Percentiles rank a stretch among this genome's conserved stretches.
Conservation (phyloP, 2,113 vertebrate species). For the Coptodon bakossiorum region DNA sequence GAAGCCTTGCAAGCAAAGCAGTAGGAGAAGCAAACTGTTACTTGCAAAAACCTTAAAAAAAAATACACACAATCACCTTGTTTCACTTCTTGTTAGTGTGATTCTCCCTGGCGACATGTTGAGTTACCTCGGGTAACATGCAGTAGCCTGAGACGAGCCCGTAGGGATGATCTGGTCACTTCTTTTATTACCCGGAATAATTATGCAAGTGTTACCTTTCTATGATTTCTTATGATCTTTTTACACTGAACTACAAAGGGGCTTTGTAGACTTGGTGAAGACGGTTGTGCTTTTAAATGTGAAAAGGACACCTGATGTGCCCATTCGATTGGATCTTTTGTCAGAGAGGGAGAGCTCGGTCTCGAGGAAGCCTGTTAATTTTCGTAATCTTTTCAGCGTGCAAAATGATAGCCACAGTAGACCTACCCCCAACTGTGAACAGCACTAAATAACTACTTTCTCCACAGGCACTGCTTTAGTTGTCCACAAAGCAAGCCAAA, state of each 20-base stretch:
- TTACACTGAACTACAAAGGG: conserved; percentile 64
- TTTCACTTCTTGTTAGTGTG: conserved; percentile 10
- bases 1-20: conserved; percentile 64
- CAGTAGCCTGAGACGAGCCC: conserved; percentile 28
- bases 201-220: conserved; percentile 70
- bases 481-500: conserved; percentile 46
- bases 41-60: conserved; percentile 42
- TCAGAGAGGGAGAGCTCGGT: conserved; percentile 7
- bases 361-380: conserved; percentile 27
- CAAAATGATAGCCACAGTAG: conserved; percentile 45
- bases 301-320: conserved; percentile 60
- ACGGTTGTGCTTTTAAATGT: conserved; percentile 58
- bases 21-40: conserved; percentile 46
- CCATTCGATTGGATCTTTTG: conserved; percentile 38
- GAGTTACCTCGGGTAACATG: conserved; percentile 5
- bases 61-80: conserved; percentile 39
- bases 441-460: conserved; percentile 51
- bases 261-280: conserved; percentile 50
- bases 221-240: conserved; percentile 64
- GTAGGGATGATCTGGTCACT: conserved; percentile 30
- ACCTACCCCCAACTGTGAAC: conserved; percentile 60
- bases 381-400: conserved; percentile 30
- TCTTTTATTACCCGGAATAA: conserved; percentile 54
- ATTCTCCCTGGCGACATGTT: conserved; percentile 6
- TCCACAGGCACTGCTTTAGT: conserved; percentile 46